Base-by-base conservation (phyloP, 2,797 vertebrate genomes). In the Eulemur albifrons region DNA sequence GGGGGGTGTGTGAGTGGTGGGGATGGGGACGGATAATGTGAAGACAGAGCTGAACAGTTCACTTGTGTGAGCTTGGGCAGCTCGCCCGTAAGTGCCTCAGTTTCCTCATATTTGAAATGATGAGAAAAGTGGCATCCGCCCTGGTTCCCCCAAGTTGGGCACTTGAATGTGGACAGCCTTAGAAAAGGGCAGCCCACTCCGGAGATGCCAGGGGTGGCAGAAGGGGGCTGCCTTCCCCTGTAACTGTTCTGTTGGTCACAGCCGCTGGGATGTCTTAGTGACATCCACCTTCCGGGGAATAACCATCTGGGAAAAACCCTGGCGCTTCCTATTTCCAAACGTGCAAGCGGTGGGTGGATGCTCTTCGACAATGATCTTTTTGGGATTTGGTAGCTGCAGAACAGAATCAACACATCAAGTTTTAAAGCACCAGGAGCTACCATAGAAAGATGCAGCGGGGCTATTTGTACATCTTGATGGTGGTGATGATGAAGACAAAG, bases 151-250 rank as follows among this genome's bases (percentile, higher is more conserved):
- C 4, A 0, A 40, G 30, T 59, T 65, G 65, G 32, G 4, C 2
- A 1, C 3, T 23, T 14, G 40, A 35, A 11, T 52, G 63, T 18
- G 17, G 43, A 20, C 1, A 9, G 12, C 6, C 9, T 54, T 61
- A 0, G 23, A 25, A 65, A 70, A n/a, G 30, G 4, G 14, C 3
- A 17, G 1, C 6, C 8, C 1, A 4, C 13, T n/a, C 4, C 23
- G 10, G 23, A 20, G 5, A 38, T 5, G 27, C 48, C 50, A 12
- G 6, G 57, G 17, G 15, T 9, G 61, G 75, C 48, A 13, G 52
- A 18, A 15, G 40, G 6, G n/a, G 10, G 32, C 43, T 13, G 30
- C 38, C 2, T 70, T 12, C 21, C 43, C 45, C 80, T 50, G 67
- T 43, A 20, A 10, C 14, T 4, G 1, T 9, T 27, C 4, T 23